Base-by-base conservation (phyloP, 1,140 invertebrate genomes). In the Drosophila chauvacae region DNA sequence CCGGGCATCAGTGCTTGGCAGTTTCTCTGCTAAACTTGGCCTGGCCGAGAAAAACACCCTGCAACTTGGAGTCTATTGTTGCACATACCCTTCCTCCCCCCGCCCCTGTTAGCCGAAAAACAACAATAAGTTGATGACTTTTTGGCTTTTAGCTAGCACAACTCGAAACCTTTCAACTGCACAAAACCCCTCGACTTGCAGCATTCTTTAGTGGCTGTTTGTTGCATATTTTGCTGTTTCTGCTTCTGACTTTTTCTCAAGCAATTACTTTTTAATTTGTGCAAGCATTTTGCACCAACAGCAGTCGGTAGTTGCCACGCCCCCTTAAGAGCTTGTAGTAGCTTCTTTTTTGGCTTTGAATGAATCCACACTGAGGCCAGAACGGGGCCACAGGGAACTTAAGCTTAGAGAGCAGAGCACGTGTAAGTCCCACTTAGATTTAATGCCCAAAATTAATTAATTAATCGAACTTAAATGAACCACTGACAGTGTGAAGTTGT, bases 221-320 rank as follows among this genome's bases (percentile, higher is more conserved):
- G 76, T 71, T 78, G 76, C 74, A 78, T 78, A 78, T 79, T 77
- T 58, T 74, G 28, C 47, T 10, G 23, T 30, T 48, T 48, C 64
- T 80, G 75, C 48, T 68, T 58, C 57, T 62, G 77, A 80, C 68
- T 80, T 79, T 79, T 77, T 77, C 76, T 80, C 77, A 78, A 71
- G 65, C 65, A 80, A 80, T 80, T 80, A 80, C 69, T 80, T 80
- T 80, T 80, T 79, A 80, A 80, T 80, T 80, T 80, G 76, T 62
- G 58, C 61, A 45, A 80, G 76, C 76, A 78, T 73, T 79, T 79
- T 71, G 69, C 77, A 70, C 61, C 68, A 65, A 20, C 44, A 45
- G 20, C 9, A 23, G 44, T 47, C 45, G 45, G 45, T 47, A 23
- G 45, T 47, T 47, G 45, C 45, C 45, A 47, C 45, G 45, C 45